phyloP scores from a whole-genome alignment of 2,113 vertebrate genomes.

The Ellobius talpinus region DNA sequence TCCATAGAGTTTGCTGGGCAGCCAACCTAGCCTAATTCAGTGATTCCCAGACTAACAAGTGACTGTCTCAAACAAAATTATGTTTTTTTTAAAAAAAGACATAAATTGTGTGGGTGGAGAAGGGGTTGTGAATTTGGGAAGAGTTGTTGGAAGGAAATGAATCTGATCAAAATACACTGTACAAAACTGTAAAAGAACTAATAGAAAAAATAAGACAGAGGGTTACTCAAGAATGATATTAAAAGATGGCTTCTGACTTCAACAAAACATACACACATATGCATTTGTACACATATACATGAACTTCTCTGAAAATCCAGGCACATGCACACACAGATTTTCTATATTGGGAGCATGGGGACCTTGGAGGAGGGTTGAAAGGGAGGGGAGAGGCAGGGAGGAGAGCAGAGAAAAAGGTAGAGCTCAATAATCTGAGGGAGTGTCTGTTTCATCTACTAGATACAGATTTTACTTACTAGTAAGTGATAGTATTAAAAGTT shows the following conservation, averaged over 20 bases:
- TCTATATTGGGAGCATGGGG: neutral
- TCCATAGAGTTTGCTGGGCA: neutral
- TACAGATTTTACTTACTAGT: neutral
- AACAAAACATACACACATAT: neutral
- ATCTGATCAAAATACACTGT: neutral
- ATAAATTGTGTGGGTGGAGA: neutral
- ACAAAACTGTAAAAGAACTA: neutral
- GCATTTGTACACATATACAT: neutral
- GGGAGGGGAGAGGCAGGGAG: too few relatives aligned
- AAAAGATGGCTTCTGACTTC: neutral
- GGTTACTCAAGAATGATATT: neutral
- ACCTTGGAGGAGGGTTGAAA: too few relatives aligned
- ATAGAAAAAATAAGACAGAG: neutral
- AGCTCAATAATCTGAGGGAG: neutral
- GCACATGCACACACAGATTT: neutral
- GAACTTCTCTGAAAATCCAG: neutral
- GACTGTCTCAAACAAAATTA: neutral
- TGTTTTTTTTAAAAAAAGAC: neutral
- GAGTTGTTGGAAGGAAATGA: neutral
- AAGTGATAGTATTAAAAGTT: neutral
- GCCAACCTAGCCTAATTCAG: neutral
- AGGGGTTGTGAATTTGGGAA: neutral
- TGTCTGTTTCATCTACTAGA: neutral
- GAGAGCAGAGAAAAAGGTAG: too few relatives aligned
- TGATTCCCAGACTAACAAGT: neutral